Evolutionary conservation across 30 jellyfish, hydroid and myxozoan genomes (phyloP).

Genomic region (Pelagia noctiluca): DNA sequence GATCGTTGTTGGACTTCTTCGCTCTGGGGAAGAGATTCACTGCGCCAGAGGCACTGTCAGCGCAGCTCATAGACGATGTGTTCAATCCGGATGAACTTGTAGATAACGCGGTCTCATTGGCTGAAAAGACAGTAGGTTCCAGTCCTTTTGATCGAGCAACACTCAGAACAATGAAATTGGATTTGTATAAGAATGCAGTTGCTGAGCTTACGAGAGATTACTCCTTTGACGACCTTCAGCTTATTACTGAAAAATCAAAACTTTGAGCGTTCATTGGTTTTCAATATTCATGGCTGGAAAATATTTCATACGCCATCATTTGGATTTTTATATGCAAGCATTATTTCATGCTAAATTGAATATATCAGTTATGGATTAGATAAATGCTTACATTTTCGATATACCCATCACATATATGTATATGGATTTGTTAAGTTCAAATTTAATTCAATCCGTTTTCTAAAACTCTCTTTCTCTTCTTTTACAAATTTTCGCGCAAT

Average conservation of each 20-base stretch:
- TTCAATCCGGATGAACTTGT: constrained; percentile 8
- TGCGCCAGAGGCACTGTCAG: constrained; percentile 55
- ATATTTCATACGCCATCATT: no score
- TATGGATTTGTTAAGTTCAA: no score
- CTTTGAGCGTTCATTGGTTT: no score
- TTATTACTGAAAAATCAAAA: constrained; percentile 28
- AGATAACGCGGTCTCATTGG: not conserved
- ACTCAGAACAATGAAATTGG: constrained; percentile 66
- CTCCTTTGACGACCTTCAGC: constrained; percentile 38
- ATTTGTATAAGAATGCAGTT: constrained; percentile 46
- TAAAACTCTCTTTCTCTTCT: no score
- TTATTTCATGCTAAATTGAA: no score
- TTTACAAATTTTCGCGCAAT: no score
- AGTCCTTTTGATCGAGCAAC: constrained; percentile 50
- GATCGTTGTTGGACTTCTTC: constrained; percentile 38
- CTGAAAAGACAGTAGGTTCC: constrained; percentile 39
- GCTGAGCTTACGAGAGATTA: constrained; percentile 48
- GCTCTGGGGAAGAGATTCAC: constrained; percentile 63
- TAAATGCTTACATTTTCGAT: no score
- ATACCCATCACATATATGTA: no score
- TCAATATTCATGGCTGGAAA: no score
- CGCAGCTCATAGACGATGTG: constrained; percentile 33
- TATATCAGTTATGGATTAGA: no score
- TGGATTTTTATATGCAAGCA: no score
- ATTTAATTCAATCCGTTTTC: no score